These are phyloP conservation scores for Oreocharis arfaki DNA, from an alignment of 2,113 vertebrate genomes.

Conservation along the genomic window DNA sequence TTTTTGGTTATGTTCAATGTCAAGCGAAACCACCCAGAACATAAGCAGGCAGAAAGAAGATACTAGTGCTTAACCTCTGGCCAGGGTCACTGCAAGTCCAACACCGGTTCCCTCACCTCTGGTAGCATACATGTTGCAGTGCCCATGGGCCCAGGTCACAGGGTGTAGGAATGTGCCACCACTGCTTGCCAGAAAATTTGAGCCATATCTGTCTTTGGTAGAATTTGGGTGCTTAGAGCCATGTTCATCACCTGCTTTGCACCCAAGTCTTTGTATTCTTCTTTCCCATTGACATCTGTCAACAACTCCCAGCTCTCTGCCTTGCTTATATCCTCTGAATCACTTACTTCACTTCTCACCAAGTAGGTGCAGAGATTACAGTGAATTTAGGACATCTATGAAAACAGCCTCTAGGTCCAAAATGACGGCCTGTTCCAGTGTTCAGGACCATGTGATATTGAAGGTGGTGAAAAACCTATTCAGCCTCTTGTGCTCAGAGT, in stretches of 20 bases:
- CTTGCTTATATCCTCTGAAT: background rate
- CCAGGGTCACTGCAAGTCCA: background rate
- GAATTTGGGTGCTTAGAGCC: background rate
- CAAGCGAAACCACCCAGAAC: background rate
- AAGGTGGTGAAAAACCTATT: background rate
- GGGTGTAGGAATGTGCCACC: background rate
- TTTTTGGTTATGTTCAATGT: background rate
- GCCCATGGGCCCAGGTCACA: background rate
- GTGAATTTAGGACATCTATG: background rate
- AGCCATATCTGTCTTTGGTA: background rate
- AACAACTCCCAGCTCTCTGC: background rate
- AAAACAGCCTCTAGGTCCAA: background rate
- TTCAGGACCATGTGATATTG: background rate
- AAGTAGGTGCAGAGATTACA: background rate
- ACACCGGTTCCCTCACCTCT: background rate
- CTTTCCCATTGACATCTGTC: background rate
- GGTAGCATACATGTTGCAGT: fast-evolving
- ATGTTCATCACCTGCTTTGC: background rate
- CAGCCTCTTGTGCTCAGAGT: background rate
- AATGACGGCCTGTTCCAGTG: background rate
- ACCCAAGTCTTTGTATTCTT: background rate
- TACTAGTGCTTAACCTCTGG: background rate
- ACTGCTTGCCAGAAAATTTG: background rate
- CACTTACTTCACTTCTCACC: background rate
- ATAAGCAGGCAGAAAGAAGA: background rate